Evolutionary conservation across 2,113 vertebrate genomes (phyloP).

Genomic region (Archilochus colubris): DNA sequence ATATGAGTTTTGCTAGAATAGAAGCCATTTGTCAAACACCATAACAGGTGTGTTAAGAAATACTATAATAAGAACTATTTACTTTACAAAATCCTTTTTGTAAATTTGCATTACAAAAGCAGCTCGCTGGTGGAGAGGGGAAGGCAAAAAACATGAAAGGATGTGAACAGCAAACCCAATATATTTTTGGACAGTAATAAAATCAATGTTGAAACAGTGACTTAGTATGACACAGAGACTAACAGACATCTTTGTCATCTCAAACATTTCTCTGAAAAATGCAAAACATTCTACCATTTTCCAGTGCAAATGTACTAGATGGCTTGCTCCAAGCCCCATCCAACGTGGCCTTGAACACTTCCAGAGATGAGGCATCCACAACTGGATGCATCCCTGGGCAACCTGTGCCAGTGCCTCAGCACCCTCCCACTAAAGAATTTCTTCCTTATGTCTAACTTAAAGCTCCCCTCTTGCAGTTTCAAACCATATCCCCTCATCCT

Average conservation of each 20-base stretch:
- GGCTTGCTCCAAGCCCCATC: no score
- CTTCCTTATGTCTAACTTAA: no score
- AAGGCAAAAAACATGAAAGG: background rate
- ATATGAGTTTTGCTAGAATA: background rate
- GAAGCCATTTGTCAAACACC: background rate
- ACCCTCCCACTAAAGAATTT: no score
- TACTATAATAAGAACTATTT: background rate
- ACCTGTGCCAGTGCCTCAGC: no score
- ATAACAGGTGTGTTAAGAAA: background rate
- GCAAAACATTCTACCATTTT: background rate
- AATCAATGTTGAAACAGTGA: background rate
- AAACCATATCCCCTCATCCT: no score
- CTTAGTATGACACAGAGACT: background rate
- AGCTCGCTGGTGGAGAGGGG: background rate
- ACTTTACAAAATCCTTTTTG: background rate
- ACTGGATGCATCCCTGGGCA: no score
- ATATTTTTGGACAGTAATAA: background rate
- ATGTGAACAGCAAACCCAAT: background rate
- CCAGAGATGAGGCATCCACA: no score
- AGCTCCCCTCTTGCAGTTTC: no score
- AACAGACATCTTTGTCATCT: background rate
- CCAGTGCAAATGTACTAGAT: background rate
- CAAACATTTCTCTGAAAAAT: background rate
- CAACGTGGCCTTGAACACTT: no score
- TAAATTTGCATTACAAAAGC: background rate